Conservation (phyloP, 2,797 vertebrate species). For the Monodelphis domestica region DNA sequence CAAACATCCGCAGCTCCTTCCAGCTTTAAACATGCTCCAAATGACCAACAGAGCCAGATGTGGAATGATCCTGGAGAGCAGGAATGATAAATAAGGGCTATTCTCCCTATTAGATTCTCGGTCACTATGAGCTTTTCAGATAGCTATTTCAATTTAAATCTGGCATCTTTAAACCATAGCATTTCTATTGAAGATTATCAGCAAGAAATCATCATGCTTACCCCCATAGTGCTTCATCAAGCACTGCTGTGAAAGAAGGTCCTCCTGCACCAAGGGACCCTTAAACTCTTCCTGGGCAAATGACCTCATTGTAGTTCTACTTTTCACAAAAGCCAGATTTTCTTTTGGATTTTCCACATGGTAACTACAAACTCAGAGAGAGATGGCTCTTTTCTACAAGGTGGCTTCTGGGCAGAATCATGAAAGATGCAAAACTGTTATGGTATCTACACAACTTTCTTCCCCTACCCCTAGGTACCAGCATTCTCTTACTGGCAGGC, state of each 20-base stretch:
- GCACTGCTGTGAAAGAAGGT: neutral
- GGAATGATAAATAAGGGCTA: constrained; percentile 2
- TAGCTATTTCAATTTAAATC: neutral
- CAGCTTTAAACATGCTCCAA: constrained; percentile 17
- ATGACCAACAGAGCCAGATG: constrained; percentile 19
- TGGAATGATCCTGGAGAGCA: neutral
- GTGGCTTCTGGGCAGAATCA: constrained; percentile 12
- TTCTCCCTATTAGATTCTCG: constrained; percentile 42
- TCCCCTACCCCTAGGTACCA: neutral
- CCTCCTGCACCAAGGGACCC: neutral
- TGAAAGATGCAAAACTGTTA: constrained; percentile 8
- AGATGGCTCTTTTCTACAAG: constrained; percentile 27
- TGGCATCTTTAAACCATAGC: neutral
- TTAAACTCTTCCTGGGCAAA: constrained; percentile 19
- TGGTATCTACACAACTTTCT: constrained; percentile 6
- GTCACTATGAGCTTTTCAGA: constrained; percentile 1
- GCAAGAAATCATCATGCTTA: constrained; percentile 12
- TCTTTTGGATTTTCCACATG: constrained; percentile 19
- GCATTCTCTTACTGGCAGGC: neutral
- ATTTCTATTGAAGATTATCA: constrained; percentile 30
- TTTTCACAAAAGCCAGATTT: neutral
- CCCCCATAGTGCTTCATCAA: neutral
- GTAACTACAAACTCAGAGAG: constrained; percentile 12
- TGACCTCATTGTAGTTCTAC: constrained; percentile 13
- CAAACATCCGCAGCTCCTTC: neutral